A percentile compares a stretch with the other conserved stretches of the same genome.
Conservation (phyloP, 2,797 vertebrate species). For the Ctenochaetus hawaiiensis region DNA sequence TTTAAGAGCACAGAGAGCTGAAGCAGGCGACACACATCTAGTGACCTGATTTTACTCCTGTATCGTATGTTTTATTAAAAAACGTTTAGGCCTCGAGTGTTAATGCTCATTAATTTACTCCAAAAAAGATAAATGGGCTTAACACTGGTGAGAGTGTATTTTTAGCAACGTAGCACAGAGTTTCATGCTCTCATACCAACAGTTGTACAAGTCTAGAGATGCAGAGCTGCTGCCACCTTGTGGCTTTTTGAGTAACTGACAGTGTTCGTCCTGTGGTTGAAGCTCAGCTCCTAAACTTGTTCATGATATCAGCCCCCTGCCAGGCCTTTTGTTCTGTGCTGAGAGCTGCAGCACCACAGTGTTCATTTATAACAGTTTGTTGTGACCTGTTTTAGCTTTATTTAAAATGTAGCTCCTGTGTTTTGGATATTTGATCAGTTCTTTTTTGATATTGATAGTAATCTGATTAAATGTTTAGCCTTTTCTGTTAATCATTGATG, state of each 20-base stretch:
- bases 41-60: neutral
- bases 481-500: neutral
- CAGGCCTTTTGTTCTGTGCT: neutral
- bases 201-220: too few species aligned
- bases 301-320: neutral
- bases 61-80: neutral
- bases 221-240: constrained; percentile 43
- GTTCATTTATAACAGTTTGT: too few species aligned
- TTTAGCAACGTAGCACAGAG: neutral
- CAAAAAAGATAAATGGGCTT: neutral
- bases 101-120: neutral
- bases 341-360: too few species aligned
- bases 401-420: too few species aligned
- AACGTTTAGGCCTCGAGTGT: neutral
- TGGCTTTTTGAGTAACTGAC: constrained; percentile 2
- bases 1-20: neutral
- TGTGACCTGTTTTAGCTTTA: too few species aligned
- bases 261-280: neutral
- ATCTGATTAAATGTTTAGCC: too few species aligned
- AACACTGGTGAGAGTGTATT: neutral
- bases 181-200: too few species aligned
- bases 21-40: neutral
- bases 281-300: neutral
- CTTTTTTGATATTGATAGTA: too few species aligned
- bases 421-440: too few species aligned